Conservation (phyloP, 2,888 invertebrate genomes). For the Nymphalis urticae region DNA sequence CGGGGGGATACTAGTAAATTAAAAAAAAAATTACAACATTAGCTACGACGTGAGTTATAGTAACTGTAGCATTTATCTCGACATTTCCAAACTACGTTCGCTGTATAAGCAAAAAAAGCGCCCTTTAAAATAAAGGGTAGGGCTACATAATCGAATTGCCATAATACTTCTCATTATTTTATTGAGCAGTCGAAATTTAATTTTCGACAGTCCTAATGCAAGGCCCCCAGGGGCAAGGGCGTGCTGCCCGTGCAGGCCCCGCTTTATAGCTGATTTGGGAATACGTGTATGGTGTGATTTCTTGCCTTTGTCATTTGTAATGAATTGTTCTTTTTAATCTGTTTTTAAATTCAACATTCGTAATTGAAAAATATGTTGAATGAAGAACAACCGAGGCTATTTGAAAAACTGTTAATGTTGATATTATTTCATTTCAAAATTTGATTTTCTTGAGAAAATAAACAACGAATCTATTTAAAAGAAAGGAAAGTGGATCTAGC, state of each 20-base stretch:
- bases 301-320: slow-evolving; percentile 29
- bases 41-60: background rate
- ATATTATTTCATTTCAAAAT: no score
- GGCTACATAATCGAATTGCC: slow-evolving; percentile 64
- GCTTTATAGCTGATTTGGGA: slow-evolving; percentile 61
- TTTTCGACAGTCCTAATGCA: slow-evolving; percentile 59
- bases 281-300: slow-evolving; percentile 57
- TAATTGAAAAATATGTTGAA: slow-evolving; percentile 10
- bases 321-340: slow-evolving; percentile 28
- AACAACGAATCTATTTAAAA: no score
- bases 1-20: background rate
- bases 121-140: slow-evolving; percentile 46
- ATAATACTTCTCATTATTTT: slow-evolving; percentile 69
- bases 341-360: slow-evolving; percentile 15
- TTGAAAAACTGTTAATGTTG: no score
- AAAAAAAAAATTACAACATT: background rate
- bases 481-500: no score
- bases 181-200: slow-evolving; percentile 68
- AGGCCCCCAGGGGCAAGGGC: slow-evolving; percentile 51
- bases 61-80: background rate
- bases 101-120: slow-evolving; percentile 36
- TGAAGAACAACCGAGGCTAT: background rate
- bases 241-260: slow-evolving; percentile 39
- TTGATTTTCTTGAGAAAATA: no score
- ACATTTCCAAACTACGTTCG: background rate